Conservation (phyloP, 2,113 vertebrate genomes). For the Sturnus vulgaris region DNA sequence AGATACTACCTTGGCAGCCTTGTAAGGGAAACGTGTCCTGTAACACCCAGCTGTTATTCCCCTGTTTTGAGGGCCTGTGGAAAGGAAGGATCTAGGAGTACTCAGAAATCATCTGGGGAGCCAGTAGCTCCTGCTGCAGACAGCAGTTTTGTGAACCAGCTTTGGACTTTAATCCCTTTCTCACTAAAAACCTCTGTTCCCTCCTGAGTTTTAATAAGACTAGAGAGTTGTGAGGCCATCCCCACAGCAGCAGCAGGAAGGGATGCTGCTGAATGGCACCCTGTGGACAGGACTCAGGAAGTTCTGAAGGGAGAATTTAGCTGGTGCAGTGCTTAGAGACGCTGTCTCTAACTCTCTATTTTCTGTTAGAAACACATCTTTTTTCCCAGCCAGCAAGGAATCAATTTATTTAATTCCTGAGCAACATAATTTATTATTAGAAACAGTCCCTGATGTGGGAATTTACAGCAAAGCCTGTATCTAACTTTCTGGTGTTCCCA, state of each 20-base stretch:
- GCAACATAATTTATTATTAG: not conserved
- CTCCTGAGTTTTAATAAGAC: not conserved
- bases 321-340: not conserved
- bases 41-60: not conserved
- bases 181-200: not conserved
- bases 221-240: not conserved
- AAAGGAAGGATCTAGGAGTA: not conserved
- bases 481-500: not conserved
- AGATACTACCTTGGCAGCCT: not conserved
- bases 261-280: not conserved
- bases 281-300: fast-evolving
- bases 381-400: not conserved
- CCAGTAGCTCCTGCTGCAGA: not conserved
- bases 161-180: not conserved
- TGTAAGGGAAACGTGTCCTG: not conserved
- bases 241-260: not conserved
- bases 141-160: fast-evolving
- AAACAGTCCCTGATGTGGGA: not conserved
- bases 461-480: not conserved
- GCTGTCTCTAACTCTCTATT: not conserved
- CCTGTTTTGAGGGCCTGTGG: not conserved
- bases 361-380: not conserved
- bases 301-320: not conserved
- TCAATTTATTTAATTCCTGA: not conserved
- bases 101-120: not conserved